Evolutionary conservation across 2,888 invertebrate species (phyloP).

Genomic region (Synergus itoensis): DNA sequence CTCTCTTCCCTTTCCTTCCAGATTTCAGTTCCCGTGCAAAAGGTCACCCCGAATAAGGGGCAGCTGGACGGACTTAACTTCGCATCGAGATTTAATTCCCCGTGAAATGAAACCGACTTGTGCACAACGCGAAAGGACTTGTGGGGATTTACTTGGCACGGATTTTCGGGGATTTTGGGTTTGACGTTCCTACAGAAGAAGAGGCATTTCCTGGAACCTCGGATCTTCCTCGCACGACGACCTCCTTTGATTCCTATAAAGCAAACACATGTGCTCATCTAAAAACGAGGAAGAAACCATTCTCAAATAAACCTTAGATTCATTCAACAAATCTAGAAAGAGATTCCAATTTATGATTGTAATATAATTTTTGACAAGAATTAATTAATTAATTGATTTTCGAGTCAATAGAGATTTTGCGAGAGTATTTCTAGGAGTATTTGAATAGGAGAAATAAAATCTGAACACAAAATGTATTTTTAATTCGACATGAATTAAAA

Average conservation of each 20-base stretch:
- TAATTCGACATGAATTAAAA: background rate
- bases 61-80: conserved; percentile 72
- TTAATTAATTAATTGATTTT: too few relatives aligned
- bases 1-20: conserved; percentile 50
- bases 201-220: conserved; percentile 53
- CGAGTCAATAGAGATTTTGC: background rate
- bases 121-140: conserved; percentile 65
- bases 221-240: conserved; percentile 34
- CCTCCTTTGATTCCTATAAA: conserved; percentile 17
- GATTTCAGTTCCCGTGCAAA: conserved; percentile 58
- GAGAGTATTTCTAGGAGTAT: background rate
- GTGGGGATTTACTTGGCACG: conserved; percentile 70
- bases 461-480: background rate
- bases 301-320: background rate
- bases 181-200: conserved; percentile 56
- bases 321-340: background rate
- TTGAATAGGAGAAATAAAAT: background rate
- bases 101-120: conserved; percentile 75
- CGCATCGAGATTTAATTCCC: conserved; percentile 75
- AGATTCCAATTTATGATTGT: background rate
- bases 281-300: background rate
- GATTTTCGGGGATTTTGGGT: conserved; percentile 69
- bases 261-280: background rate
- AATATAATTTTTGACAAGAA: background rate
- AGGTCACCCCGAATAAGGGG: conserved; percentile 68